Percentiles rank a stretch among this genome's conserved stretches.
Evolutionary conservation across 2,888 invertebrate genomes (phyloP).

Genomic region (Dynastes hyllus): DNA sequence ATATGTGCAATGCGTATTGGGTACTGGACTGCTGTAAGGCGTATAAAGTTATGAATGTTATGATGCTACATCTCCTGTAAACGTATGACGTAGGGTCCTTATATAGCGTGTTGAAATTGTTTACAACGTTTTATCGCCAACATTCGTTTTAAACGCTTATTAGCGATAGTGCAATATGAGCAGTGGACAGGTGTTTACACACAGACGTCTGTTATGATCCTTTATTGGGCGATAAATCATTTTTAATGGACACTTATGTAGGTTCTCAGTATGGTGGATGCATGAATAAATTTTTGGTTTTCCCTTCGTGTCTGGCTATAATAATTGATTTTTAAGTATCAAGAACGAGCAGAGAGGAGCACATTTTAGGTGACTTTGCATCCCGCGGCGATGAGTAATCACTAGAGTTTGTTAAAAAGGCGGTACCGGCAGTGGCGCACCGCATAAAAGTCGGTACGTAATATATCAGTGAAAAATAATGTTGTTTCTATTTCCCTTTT

Average conservation of each 20-base stretch:
- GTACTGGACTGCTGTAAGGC: neutral
- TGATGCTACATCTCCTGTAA: neutral
- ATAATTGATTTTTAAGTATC: too few species aligned
- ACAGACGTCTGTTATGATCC: neutral
- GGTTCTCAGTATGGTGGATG: too few species aligned
- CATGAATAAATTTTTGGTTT: too few species aligned
- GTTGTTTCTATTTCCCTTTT: too few species aligned
- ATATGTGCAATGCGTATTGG: neutral
- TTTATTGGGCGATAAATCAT: conserved; percentile 4
- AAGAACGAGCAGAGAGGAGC: too few species aligned
- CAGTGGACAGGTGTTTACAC: conserved; percentile 6
- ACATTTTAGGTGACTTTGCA: too few species aligned
- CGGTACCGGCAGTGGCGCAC: too few species aligned
- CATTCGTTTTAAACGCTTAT: neutral
- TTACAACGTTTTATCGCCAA: neutral
- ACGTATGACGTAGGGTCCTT: neutral
- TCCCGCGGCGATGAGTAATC: too few species aligned
- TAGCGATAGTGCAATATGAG: neutral
- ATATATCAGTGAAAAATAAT: too few species aligned
- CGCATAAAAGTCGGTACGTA: too few species aligned
- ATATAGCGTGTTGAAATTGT: neutral
- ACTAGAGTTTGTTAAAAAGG: too few species aligned
- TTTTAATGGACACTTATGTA: neutral
- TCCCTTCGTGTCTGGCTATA: too few species aligned
- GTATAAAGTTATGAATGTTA: neutral